Conservation (phyloP, 1,140 invertebrate genomes). For the Charaxes varanes region DNA sequence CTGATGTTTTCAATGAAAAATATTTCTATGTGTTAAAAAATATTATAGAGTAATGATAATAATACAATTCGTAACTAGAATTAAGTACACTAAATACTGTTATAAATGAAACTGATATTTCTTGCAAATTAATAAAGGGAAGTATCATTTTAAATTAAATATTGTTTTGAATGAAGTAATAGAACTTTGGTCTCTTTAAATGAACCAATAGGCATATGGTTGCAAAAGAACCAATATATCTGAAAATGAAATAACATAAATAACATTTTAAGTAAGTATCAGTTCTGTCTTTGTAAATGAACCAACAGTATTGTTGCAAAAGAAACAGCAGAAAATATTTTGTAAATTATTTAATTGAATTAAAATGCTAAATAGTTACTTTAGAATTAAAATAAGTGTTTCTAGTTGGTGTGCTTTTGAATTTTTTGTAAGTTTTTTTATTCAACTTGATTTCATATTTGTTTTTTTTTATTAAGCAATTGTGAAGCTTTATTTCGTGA, state of each 20-base stretch:
- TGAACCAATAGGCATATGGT: too few relatives aligned
- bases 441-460: slow-evolving; percentile 42
- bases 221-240: too few relatives aligned
- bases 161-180: too few relatives aligned
- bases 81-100: slow-evolving; percentile 50
- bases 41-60: slow-evolving; percentile 51
- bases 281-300: too few relatives aligned
- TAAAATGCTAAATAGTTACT: slow-evolving; percentile 58
- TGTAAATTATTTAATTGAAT: slow-evolving; percentile 66
- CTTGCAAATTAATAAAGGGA: too few relatives aligned
- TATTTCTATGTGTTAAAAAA: slow-evolving; percentile 53
- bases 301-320: too few relatives aligned
- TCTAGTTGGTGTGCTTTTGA: slow-evolving; percentile 38
- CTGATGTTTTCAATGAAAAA: slow-evolving; percentile 63
- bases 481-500: slow-evolving; percentile 41
- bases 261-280: too few relatives aligned
- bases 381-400: slow-evolving; percentile 40
- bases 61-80: slow-evolving; percentile 38
- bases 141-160: too few relatives aligned
- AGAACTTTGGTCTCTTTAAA: too few relatives aligned
- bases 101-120: too few relatives aligned
- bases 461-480: slow-evolving; percentile 34
- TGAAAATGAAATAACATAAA: too few relatives aligned
- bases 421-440: slow-evolving; percentile 46
- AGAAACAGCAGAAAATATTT: slow-evolving; percentile 55